These are phyloP conservation scores for Marmota monax DNA, from an alignment of 2,113 vertebrate genomes.

Conservation along the genomic window DNA sequence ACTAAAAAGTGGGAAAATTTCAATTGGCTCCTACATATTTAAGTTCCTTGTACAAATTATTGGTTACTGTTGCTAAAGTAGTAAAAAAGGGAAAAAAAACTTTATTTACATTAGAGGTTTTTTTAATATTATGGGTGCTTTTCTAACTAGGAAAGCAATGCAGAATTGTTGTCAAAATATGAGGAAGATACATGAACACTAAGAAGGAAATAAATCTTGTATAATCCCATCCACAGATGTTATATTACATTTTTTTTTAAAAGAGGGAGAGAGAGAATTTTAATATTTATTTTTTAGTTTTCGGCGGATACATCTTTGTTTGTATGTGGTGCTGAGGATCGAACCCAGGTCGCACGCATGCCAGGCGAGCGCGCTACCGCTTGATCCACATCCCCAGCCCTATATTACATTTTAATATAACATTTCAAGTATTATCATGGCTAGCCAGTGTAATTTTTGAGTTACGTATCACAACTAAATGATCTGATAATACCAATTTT, in stretches of 20 bases:
- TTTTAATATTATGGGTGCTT: constrained; percentile 22
- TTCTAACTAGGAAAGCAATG: constrained; percentile 65
- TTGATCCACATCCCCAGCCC: no score
- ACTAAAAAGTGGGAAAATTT: not conserved
- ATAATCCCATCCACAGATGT: not conserved
- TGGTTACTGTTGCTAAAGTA: not conserved
- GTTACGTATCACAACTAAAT: constrained; percentile 38
- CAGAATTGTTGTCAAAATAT: constrained; percentile 40
- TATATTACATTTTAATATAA: constrained; percentile 36
- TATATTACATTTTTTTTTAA: no score
- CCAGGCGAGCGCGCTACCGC: no score
- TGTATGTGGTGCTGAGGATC: no score
- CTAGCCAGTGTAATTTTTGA: constrained; percentile 3
- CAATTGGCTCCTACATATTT: not conserved
- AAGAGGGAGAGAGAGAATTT: no score
- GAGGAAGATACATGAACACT: constrained; percentile 22
- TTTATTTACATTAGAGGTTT: not conserved
- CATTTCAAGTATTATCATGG: constrained; percentile 46
- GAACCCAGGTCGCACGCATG: no score
- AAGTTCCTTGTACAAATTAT: not conserved
- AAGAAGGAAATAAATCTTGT: constrained; percentile 29
- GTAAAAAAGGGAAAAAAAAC: constrained; percentile 21
- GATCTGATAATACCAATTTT: constrained; percentile 1
- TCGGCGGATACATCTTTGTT: no score
- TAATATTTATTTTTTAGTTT: no score